Base-by-base conservation (phyloP, 2,888 invertebrate genomes). In the Euplexia lucipara region DNA sequence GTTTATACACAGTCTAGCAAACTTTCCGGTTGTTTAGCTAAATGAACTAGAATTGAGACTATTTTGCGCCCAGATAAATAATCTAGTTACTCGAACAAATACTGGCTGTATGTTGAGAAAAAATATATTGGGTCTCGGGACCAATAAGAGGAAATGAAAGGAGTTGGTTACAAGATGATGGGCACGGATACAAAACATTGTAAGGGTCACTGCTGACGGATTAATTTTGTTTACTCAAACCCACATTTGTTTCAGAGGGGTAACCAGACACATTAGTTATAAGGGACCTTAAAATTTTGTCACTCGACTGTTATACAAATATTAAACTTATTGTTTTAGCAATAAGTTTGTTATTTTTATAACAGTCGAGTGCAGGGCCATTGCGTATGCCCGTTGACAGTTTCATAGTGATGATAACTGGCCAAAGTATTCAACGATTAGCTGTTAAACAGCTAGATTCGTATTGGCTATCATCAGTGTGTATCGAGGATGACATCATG, bases 11-110 rank as follows among this genome's bases (percentile, higher is more conserved):
- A 59, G 53, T 52, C 47, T 56, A 44, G 56, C 35, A 16, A 65
- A 56, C 42, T 71, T 65, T 44, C 45, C 47, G 47, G 58, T 20
- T 77, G 41, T 58, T 49, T 56, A 45, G 30, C 8, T 45, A 54
- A 75, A 54, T 75, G 54, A 51, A 59, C 26, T 22, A 30, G 41
- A 41, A 34, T 26, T 26, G 44, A 42, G 20, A 48, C 14, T 53
- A 57, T 41, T 48, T 52, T 69, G 14, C 4, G 12, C 8, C 16
- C 44, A 20, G 20, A 34, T 2, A 68, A 63, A 45, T n/a, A 68
- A 51, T 34, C 45, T 6, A 12, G 34, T 34, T 16, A 12, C 22
- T 26, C 10, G 22, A 9, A 16, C 16, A 48, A 42, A 72, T 44
- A 7, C 3, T n/a, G 26, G 32, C 18, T 35, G 16, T 44, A 67